Conservation (phyloP, 2,113 vertebrate species). For the Myotis brandtii region DNA sequence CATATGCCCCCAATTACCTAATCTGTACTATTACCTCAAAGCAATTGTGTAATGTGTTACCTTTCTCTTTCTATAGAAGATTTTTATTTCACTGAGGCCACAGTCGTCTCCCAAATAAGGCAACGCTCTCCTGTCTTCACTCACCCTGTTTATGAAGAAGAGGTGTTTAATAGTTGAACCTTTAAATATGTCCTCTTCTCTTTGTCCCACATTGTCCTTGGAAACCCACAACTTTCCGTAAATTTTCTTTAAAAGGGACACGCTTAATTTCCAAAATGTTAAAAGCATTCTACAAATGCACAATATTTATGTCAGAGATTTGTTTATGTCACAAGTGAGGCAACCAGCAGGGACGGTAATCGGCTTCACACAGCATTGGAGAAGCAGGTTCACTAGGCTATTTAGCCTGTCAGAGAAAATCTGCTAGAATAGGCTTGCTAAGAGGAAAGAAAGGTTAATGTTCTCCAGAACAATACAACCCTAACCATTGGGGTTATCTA, state of each 20-base stretch:
- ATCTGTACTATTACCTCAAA: background rate
- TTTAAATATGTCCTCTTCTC: background rate
- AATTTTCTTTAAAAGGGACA: background rate
- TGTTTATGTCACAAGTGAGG: constrained; percentile 32
- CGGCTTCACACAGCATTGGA: background rate
- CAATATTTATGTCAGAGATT: background rate
- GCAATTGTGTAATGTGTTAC: background rate
- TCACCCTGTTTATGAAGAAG: background rate
- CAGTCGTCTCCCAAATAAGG: background rate
- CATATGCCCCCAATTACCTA: background rate
- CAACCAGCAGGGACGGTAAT: background rate
- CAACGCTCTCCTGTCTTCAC: background rate
- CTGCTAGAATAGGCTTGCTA: background rate
- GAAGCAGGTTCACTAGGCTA: background rate
- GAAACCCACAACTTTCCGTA: background rate
- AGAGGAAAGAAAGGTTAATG: background rate
- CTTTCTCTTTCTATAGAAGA: background rate
- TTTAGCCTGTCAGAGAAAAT: background rate
- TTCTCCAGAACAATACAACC: background rate
- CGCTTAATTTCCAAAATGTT: constrained; percentile 29
- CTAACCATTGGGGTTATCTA: background rate
- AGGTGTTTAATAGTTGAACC: background rate
- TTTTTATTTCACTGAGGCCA: background rate
- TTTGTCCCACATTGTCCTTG: background rate
- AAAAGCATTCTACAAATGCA: background rate